Evolutionary conservation across 2,113 vertebrate genomes (phyloP).

Genomic region (Oreotrochilus melanogaster): DNA sequence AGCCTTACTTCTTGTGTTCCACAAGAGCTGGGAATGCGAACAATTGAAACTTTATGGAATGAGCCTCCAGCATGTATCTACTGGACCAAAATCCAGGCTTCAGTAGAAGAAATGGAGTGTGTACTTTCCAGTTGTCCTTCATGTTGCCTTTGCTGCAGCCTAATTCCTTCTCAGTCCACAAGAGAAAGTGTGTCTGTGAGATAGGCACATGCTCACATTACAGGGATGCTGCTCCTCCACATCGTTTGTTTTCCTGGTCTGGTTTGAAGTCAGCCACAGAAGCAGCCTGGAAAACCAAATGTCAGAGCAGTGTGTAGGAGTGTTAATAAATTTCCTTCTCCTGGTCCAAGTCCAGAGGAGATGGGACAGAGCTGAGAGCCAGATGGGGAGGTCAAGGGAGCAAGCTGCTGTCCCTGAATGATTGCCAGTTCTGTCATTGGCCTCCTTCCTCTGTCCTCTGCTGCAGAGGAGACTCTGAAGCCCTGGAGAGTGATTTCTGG

Average conservation of each 20-base stretch:
- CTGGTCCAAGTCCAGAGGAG: conserved; percentile 15
- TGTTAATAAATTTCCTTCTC: conserved; percentile 36
- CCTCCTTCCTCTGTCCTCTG: neutral
- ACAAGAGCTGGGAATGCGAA: neutral
- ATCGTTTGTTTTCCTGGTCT: neutral
- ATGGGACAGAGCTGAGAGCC: conserved; percentile 20
- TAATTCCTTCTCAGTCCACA: neutral
- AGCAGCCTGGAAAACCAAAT: neutral
- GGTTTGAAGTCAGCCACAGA: neutral
- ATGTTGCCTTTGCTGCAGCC: neutral
- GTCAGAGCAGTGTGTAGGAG: neutral
- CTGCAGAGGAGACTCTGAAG: neutral
- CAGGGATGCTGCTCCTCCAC: neutral
- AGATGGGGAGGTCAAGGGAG: neutral
- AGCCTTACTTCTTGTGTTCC: neutral
- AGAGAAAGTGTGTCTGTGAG: neutral
- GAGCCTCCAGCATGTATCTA: neutral
- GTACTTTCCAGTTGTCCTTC: neutral
- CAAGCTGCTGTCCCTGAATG: conserved; percentile 12
- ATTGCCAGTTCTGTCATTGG: neutral
- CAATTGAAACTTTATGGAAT: neutral
- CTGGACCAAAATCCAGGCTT: neutral
- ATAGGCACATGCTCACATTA: neutral
- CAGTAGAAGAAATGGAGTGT: neutral
- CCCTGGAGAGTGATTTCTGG: neutral